phyloP scores from a whole-genome alignment of 2,888 invertebrate species.

The Exocentrus adspersus region DNA sequence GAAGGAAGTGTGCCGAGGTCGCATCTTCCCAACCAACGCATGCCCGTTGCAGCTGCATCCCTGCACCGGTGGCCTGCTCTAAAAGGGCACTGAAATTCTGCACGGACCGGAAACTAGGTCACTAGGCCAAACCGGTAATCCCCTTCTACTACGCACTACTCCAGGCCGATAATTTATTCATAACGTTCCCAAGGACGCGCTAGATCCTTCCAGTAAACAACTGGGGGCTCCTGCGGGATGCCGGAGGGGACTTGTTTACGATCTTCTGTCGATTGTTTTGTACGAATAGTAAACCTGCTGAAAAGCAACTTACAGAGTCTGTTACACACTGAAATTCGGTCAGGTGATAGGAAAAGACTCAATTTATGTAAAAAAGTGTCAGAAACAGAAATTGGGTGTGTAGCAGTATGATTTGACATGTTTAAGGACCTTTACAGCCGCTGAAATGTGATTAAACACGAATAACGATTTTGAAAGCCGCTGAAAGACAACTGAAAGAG shows the following conservation, averaged over 20 bases:
- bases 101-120: conserved; percentile 28
- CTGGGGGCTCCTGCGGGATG: not conserved
- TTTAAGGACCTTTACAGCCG: no score
- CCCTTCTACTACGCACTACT: conserved; percentile 10
- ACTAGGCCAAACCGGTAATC: conserved; percentile 27
- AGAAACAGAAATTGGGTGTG: no score
- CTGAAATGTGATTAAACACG: no score
- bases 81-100: conserved; percentile 23
- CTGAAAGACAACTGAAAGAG: no score
- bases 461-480: no score
- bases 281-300: no score
- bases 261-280: not conserved
- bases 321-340: no score
- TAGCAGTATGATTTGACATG: no score
- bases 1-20: conserved; percentile 27
- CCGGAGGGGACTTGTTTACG: not conserved
- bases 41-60: conserved; percentile 29
- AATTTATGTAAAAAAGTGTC: no score
- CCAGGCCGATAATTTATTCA: conserved; percentile 27
- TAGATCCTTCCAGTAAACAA: conserved; percentile 21
- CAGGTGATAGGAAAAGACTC: no score
- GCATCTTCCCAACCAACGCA: conserved; percentile 28
- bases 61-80: conserved; percentile 25
- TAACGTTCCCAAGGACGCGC: conserved; percentile 21
- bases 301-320: no score